Evolutionary conservation across 2,113 vertebrate genomes (phyloP), one percentile per base, ranked within the genome.

Genomic region (Cavia aperea): DNA sequence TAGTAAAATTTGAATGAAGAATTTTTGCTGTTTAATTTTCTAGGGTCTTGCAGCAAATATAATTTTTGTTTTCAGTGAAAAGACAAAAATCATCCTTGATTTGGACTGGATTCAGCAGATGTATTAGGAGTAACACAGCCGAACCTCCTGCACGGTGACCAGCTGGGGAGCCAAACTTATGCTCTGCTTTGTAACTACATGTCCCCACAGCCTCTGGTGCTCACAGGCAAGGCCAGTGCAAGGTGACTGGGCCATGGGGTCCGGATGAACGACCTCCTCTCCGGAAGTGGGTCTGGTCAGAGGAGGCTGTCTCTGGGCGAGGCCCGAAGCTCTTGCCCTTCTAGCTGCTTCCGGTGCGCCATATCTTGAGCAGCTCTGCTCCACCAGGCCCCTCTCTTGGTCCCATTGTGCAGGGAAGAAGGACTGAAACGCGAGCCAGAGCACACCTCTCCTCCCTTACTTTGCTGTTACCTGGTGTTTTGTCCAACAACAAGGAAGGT

Each of bases 21-120:
- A 15, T 63, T 56, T 82, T 82, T 54, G 1, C 84, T 19, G 6
- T 39, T 1, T 36, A 75, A 56, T 91, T 94, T 16, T 13, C n/a
- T 72, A 88, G 33, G 70, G 31, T 46, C 46, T 84, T 81, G 68
- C 54, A 88, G 72, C n/a, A 84, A 78, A 66, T 68, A 46, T 72
- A 81, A 31, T 36, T 68, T 46, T 72, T 70, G n/a, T 39, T 68
- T 12, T 24, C 58, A 88, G 81, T 70, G 60, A 82, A 36, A 86
- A 91, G 26, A 84, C 29, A 78, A 90, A 88, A 94, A 60, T n/a
- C 49, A 68, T 36, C 33, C 7, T 88, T 95, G 51, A 66, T 90
- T 70, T 90, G n/a, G 15, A 46, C 49, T 79, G 65, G 18, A 58
- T 19, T 58, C 56, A 58, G 18, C 56, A 19, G 56, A 60, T 83